A percentile compares a stretch with the other conserved stretches of the same genome.
Conservation (phyloP, 1,140 invertebrate genomes). For the Plectrocnemia conspersa region DNA sequence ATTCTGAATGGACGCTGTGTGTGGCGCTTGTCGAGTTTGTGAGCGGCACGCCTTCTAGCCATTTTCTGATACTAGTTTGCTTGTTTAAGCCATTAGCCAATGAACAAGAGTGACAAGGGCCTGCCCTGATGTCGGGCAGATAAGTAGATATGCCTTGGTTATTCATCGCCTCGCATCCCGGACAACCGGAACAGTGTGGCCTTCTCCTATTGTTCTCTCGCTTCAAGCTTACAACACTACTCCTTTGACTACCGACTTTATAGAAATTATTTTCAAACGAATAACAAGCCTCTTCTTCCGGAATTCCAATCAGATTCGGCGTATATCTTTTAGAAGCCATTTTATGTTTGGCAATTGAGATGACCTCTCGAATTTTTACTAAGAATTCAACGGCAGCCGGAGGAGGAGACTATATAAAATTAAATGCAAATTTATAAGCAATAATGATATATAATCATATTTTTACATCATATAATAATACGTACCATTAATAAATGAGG, state of each 20-base stretch:
- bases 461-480: no score
- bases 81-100: conserved; percentile 57
- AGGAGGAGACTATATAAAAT: conserved; percentile 63
- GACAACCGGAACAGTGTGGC: conserved; percentile 58
- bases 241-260: conserved; percentile 50
- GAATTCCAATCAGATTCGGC: conserved; percentile 73
- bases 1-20: conserved; percentile 16
- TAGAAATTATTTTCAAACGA: conserved; percentile 47
- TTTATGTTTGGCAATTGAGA: conserved; percentile 80
- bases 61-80: conserved; percentile 66
- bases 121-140: conserved; percentile 45
- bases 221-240: conserved; percentile 54
- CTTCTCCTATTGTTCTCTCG: conserved; percentile 54
- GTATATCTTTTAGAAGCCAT: conserved; percentile 75
- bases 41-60: conserved; percentile 70
- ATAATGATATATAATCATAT: no score
- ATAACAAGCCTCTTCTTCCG: conserved; percentile 65
- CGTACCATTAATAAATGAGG: conserved; percentile 74
- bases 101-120: conserved; percentile 50
- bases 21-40: conserved; percentile 30
- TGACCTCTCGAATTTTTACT: conserved; percentile 81
- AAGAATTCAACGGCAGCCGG: conserved; percentile 82
- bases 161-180: conserved; percentile 54
- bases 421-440: no score
- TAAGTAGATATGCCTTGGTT: conserved; percentile 39